Evolutionary conservation across 1,140 invertebrate genomes (phyloP), one percentile per base, ranked within the genome.

Genomic region (Megalonaias nervosa): DNA sequence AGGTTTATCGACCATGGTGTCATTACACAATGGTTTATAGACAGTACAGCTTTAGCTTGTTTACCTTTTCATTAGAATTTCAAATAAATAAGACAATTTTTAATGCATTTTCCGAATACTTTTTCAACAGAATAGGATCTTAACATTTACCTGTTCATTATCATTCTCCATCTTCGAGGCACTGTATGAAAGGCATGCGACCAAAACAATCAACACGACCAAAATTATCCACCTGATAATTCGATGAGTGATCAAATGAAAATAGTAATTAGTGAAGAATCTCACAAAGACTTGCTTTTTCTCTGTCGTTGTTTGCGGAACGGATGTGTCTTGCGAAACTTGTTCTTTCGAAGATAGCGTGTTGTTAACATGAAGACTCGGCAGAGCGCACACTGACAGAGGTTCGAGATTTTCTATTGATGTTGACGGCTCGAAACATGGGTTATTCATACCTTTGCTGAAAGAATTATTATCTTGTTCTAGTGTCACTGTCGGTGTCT

Each of bases 121-220:
- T 31, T 31, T 31, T 31, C 26, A 31, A 31, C 4, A 67, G 16
- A 67, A 17, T 21, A 21, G 21, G 16, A 58, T 55, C 2, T 21
- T 58, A 57, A 59, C n/a, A 78, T 48, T 67, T 77, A 87, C 86
- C 76, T 81, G 71, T 75, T 86, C 82, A 65, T 84, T 81, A 38
- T 87, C 80, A 21, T 77, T 71, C 66, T 83, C 59, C 57, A 87
- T 38, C 26, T 23, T 73, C 11, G 84, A 75, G 6, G 84, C 81
- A 16, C 75, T 79, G 21, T 78, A 74, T 1, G 64, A 57, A 9
- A 86, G 82, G 21, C 70, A 75, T 6, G 65, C 65, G 21, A 85
- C 58, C 21, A 77, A 58, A 5, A 17, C 70, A 12, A 75, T n/a
- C 59, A 82, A 78, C 11, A 79, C 59, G 1, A 38, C 65, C 23